A percentile compares a stretch with the other conserved stretches of the same genome.
phyloP scores from a whole-genome alignment of 2,797 vertebrate species.

The Poecilia gillii region DNA sequence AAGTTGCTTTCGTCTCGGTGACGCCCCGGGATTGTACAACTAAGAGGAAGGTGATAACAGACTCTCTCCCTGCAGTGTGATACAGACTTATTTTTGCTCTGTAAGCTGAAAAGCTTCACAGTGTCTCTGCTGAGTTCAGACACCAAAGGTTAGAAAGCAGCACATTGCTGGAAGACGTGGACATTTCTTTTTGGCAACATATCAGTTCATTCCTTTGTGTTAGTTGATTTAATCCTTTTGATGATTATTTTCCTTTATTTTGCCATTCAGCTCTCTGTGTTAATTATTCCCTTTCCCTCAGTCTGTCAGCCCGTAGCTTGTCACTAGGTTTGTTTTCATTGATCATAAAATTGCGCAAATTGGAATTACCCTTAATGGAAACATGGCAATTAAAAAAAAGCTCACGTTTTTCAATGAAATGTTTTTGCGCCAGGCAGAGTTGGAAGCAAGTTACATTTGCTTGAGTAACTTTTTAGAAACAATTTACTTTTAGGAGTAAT shows the following conservation, averaged over 20 bases:
- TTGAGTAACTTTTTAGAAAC: too few relatives aligned
- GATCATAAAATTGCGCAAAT: too few relatives aligned
- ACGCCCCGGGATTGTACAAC: constrained; percentile 43
- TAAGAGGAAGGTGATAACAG: constrained; percentile 39
- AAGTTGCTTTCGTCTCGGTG: constrained; percentile 72
- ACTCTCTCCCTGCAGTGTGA: constrained; percentile 8
- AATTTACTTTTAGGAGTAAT: too few relatives aligned
- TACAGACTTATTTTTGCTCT: constrained; percentile 17
- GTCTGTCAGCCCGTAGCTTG: too few relatives aligned
- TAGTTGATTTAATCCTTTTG: background rate
- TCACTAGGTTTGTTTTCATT: too few relatives aligned
- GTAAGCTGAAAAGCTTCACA: constrained; percentile 4
- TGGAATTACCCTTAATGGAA: too few relatives aligned
- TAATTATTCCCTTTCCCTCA: too few relatives aligned
- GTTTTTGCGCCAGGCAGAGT: too few relatives aligned
- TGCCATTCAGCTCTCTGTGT: background rate
- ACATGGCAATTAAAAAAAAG: too few relatives aligned
- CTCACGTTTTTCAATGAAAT: too few relatives aligned
- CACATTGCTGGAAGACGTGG: background rate
- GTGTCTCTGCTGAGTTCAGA: constrained; percentile 2
- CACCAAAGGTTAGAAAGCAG: background rate
- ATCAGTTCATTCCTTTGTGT: background rate
- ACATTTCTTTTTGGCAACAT: background rate
- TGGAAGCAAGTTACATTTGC: too few relatives aligned
- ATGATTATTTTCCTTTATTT: background rate